Evolutionary conservation across 1,140 invertebrate species (phyloP).

Genomic region (Trichonephila clavata): DNA sequence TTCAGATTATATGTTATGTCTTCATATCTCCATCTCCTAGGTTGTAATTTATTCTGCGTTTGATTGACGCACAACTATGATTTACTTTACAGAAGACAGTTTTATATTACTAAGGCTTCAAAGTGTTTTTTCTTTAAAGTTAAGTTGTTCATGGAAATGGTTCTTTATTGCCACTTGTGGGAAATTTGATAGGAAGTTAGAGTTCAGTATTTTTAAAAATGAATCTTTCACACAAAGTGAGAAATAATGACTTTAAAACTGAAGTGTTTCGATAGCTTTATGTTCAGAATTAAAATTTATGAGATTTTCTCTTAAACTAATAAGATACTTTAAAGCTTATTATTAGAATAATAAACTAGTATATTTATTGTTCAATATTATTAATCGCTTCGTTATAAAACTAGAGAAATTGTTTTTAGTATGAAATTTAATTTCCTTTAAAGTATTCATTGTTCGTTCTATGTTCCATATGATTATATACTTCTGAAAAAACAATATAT

Average conservation of each 20-base stretch:
- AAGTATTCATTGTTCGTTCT: too few species aligned
- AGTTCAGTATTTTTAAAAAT: neutral
- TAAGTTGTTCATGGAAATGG: neutral
- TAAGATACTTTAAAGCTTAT: neutral
- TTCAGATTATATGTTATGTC: neutral
- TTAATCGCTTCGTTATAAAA: neutral
- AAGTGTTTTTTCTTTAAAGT: neutral
- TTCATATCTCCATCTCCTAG: neutral
- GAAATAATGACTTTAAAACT: neutral
- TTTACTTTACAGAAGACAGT: neutral
- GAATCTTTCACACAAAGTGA: neutral
- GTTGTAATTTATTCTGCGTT: neutral
- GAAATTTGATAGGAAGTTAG: neutral
- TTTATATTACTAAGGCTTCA: neutral
- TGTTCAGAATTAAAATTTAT: neutral
- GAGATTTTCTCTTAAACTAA: neutral
- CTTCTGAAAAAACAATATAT: too few species aligned
- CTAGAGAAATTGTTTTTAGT: too few species aligned
- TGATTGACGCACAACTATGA: neutral
- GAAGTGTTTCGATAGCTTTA: neutral
- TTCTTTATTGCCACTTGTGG: neutral
- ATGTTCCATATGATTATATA: too few species aligned
- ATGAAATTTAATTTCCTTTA: too few species aligned
- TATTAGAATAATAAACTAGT: neutral
- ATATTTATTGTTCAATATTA: neutral